Percentiles rank a stretch among this genome's conserved stretches.
phyloP scores from a whole-genome alignment of 1,140 invertebrate genomes.

The Trachymyrmex cornetzi region DNA sequence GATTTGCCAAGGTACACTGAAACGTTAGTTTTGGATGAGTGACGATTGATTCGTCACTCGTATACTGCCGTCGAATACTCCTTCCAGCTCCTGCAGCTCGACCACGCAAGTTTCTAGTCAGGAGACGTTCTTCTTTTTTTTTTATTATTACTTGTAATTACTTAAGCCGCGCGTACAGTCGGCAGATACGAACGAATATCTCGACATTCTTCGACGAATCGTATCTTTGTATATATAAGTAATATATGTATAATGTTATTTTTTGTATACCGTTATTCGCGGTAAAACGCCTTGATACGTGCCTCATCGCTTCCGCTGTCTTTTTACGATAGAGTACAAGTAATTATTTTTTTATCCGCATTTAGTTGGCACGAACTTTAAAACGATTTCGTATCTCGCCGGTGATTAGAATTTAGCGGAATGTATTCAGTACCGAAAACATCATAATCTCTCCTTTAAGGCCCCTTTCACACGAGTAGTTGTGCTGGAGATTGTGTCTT shows the following conservation, averaged over 20 bases:
- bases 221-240: constrained; percentile 55
- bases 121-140: constrained; percentile 80
- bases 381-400: constrained; percentile 39
- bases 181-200: constrained; percentile 60
- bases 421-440: constrained; percentile 46
- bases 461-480: constrained; percentile 26
- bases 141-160: constrained; percentile 70
- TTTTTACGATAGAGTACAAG: constrained; percentile 45
- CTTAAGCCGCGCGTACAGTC: constrained; percentile 67
- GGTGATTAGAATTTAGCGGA: background rate
- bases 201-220: constrained; percentile 59
- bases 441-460: background rate
- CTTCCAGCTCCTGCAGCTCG: constrained; percentile 84
- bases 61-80: constrained; percentile 84
- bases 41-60: constrained; percentile 51
- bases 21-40: constrained; percentile 42
- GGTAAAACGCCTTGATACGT: constrained; percentile 38
- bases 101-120: constrained; percentile 86
- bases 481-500: background rate
- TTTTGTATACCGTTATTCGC: constrained; percentile 55
- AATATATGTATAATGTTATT: constrained; percentile 37
- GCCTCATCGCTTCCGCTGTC: constrained; percentile 42
- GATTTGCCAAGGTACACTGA: constrained; percentile 33
- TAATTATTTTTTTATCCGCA: constrained; percentile 49
- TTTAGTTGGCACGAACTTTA: constrained; percentile 11